phyloP scores from a whole-genome alignment of 2,888 invertebrate genomes.

The Brenthis hecate region DNA sequence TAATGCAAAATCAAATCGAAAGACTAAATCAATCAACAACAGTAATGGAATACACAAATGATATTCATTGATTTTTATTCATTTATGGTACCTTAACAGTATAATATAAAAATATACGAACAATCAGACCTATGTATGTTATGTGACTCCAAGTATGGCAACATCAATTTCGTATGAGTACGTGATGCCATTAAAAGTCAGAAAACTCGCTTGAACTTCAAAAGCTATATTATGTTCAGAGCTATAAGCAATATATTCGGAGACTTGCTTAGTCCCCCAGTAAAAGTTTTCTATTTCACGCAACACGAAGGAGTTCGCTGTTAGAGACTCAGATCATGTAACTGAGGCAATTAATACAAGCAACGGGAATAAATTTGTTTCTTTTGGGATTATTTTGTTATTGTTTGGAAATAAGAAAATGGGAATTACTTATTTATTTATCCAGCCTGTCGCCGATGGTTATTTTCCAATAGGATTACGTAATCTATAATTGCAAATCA shows the following conservation, averaged over 20 bases:
- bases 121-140: constrained; percentile 3
- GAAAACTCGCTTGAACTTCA: constrained; percentile 33
- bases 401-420: too few relatives aligned
- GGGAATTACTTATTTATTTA: too few relatives aligned
- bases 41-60: too few relatives aligned
- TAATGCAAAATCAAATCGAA: too few relatives aligned
- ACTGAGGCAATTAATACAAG: constrained; percentile 28
- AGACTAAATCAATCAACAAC: too few relatives aligned
- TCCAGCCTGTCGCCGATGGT: too few relatives aligned
- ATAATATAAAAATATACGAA: neutral
- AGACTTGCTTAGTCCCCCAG: constrained; percentile 30
- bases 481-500: too few relatives aligned
- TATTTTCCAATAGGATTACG: too few relatives aligned
- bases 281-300: constrained; percentile 34
- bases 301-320: constrained; percentile 26
- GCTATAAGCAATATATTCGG: constrained; percentile 30
- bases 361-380: constrained; percentile 18
- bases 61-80: too few relatives aligned
- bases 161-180: constrained; percentile 34
- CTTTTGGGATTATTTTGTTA: too few relatives aligned
- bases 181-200: constrained; percentile 38
- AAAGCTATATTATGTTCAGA: constrained; percentile 1
- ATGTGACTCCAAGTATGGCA: constrained; percentile 27
- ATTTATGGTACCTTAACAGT: too few relatives aligned
- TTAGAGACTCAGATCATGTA: constrained; percentile 21